Evolutionary conservation across 2,113 vertebrate species (phyloP).

Genomic region (Charadrius vociferus): DNA sequence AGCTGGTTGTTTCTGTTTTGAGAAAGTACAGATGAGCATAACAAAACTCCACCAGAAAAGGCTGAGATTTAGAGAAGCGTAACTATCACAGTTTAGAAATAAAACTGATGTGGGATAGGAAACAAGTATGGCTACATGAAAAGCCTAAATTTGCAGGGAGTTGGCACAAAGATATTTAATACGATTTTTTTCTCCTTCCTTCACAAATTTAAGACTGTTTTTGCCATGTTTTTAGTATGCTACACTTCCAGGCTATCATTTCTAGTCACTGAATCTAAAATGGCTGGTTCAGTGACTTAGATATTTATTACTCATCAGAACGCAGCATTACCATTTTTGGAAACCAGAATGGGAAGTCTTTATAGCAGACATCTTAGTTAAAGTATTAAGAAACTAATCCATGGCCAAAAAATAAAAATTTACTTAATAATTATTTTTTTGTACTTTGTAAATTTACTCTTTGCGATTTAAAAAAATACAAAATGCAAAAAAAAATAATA

Average conservation of each 20-base stretch:
- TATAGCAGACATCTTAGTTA: background rate
- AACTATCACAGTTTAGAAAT: background rate
- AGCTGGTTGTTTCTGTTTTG: background rate
- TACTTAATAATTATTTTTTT: background rate
- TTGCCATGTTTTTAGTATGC: background rate
- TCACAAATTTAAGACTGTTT: background rate
- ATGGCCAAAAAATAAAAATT: background rate
- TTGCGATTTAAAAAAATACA: background rate
- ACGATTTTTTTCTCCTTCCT: background rate
- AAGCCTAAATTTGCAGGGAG: background rate
- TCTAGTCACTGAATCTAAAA: background rate
- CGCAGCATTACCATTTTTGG: background rate
- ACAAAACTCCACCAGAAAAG: background rate
- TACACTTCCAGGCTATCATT: background rate
- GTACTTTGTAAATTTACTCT: background rate
- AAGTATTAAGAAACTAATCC: background rate
- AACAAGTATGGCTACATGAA: background rate
- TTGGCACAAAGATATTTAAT: background rate
- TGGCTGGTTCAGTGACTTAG: background rate
- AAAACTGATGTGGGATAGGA: background rate
- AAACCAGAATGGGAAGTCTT: background rate
- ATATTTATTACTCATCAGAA: background rate
- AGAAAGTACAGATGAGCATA: background rate
- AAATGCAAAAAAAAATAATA: background rate
- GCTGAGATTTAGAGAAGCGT: background rate